These are phyloP conservation scores for Coptodon rendalli DNA, from an alignment of 2,113 vertebrate species.

Conservation along the genomic window DNA sequence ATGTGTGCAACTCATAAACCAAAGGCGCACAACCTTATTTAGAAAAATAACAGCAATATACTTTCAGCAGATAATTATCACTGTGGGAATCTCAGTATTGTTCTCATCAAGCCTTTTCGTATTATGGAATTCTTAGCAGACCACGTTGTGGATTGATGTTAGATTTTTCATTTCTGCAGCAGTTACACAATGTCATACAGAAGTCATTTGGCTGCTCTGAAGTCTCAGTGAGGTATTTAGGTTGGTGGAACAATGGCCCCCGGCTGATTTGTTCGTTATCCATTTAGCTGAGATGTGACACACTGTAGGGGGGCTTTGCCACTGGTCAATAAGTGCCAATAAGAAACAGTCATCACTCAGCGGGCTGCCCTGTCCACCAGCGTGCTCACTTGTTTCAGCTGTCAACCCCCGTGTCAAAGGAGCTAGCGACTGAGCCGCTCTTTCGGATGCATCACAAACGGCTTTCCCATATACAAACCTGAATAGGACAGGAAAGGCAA, in stretches of 20 bases:
- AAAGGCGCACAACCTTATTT: not conserved
- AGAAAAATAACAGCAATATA: not conserved
- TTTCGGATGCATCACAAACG: slow-evolving; percentile 35
- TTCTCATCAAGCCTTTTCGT: not conserved
- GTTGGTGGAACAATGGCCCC: slow-evolving; percentile 31
- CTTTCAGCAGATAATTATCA: not conserved
- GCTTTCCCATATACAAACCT: slow-evolving; percentile 56
- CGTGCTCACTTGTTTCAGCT: slow-evolving; percentile 63
- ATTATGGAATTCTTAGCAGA: not conserved
- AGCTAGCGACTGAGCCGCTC: slow-evolving; percentile 34
- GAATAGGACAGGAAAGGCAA: slow-evolving; percentile 53
- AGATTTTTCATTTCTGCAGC: not conserved
- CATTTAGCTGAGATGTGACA: slow-evolving; percentile 60
- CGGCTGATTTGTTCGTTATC: slow-evolving; percentile 59
- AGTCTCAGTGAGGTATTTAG: slow-evolving; percentile 38
- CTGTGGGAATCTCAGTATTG: not conserved
- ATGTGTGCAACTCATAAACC: not conserved
- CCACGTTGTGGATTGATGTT: not conserved
- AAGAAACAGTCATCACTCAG: slow-evolving; percentile 66
- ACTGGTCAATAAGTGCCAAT: slow-evolving; percentile 63
- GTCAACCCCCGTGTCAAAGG: slow-evolving; percentile 54
- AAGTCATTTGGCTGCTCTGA: slow-evolving; percentile 13
- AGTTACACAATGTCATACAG: slow-evolving; percentile 14
- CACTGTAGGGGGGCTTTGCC: slow-evolving; percentile 60
- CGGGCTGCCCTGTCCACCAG: slow-evolving; percentile 64